Evolutionary conservation across 2,113 vertebrate species (phyloP).

Genomic region (Podilymbus podiceps): DNA sequence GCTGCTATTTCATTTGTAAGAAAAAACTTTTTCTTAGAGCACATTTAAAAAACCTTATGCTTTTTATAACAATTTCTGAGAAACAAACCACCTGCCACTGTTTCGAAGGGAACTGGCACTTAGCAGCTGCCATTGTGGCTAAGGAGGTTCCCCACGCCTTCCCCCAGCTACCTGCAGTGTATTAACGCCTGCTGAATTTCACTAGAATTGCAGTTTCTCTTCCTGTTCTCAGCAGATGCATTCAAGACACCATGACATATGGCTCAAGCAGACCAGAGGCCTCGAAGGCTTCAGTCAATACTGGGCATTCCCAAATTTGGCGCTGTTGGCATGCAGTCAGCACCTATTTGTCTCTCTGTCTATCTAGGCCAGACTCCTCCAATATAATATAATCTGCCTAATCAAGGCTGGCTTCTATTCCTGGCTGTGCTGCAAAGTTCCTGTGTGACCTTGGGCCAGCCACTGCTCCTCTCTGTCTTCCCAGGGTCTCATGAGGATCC

Average conservation of each 20-base stretch:
- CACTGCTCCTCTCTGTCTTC: not conserved
- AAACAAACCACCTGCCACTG: not conserved
- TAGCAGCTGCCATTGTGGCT: not conserved
- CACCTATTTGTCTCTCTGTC: constrained; percentile 15
- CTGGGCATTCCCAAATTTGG: not conserved
- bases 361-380: constrained; percentile 10
- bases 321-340: not conserved
- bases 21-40: not conserved
- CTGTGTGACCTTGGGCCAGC: constrained; percentile 33
- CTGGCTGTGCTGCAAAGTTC: constrained; percentile 10
- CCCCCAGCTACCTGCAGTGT: not conserved
- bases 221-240: not conserved
- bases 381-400: constrained; percentile 27
- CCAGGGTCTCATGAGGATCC: not conserved
- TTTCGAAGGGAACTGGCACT: not conserved
- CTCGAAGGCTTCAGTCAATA: not conserved
- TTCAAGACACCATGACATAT: not conserved
- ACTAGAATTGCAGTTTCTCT: not conserved
- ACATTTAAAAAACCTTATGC: not conserved
- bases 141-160: not conserved
- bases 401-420: constrained; percentile 33
- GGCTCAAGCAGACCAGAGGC: not conserved
- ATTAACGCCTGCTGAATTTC: not conserved
- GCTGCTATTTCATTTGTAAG: not conserved
- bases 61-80: not conserved